These are phyloP conservation scores for Machaerirhynchus nigripectus DNA, from an alignment of 2,113 vertebrate genomes.

Conservation along the genomic window DNA sequence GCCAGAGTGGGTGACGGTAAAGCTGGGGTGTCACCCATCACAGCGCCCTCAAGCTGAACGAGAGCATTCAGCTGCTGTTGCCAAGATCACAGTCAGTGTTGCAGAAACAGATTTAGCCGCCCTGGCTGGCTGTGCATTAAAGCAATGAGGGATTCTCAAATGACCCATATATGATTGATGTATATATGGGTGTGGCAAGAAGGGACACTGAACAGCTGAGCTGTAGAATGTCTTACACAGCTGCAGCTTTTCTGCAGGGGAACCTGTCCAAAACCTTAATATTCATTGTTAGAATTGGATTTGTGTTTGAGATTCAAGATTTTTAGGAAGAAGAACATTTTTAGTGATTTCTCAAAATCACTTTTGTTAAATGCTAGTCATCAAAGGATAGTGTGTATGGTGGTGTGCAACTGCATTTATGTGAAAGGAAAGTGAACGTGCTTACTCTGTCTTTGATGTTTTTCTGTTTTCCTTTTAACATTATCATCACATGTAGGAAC, in stretches of 20 bases:
- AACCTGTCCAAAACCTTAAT: neutral
- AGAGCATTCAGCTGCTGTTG: neutral
- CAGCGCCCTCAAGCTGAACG: fast-evolving
- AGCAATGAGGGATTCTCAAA: neutral
- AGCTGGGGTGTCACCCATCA: neutral
- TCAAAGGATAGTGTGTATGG: neutral
- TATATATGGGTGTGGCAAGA: neutral
- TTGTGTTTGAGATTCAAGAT: neutral
- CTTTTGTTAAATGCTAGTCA: neutral
- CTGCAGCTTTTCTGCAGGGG: neutral
- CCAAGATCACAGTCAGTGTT: neutral
- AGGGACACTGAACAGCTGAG: neutral
- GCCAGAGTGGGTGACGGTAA: neutral
- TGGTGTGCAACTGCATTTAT: neutral
- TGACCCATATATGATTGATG: neutral
- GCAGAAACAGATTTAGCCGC: neutral
- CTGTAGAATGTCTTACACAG: neutral
- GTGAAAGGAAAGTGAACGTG: neutral
- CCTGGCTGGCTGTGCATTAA: neutral
- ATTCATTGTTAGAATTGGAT: neutral
- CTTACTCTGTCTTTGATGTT: neutral
- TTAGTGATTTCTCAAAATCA: neutral
- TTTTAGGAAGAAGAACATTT: neutral
- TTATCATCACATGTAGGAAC: neutral
- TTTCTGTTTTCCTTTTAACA: neutral